Evolutionary conservation across 2,888 invertebrate genomes (phyloP), one percentile per base, ranked within the genome.

Genomic region (Lasius platythorax): DNA sequence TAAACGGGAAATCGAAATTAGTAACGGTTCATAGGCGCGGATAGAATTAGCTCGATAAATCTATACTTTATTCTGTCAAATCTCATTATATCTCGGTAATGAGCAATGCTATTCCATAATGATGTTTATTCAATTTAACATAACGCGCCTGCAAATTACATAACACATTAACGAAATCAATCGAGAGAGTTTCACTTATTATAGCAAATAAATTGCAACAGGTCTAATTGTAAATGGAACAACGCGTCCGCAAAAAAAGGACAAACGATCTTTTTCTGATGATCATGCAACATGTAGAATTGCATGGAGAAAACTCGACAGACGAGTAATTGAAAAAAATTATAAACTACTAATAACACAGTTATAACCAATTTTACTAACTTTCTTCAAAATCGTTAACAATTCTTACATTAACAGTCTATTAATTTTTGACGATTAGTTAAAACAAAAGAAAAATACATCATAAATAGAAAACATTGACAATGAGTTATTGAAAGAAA

Each of bases 61-160:
- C 46, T 73, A 81, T 23, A 81, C 46, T 23, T n/a, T 53, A 61
- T 46, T 37, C 73, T 73, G 43, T 81, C 73, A 46, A 73, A 81
- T 81, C 61, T 81, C 79, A 81, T 81, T 81, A 81, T 73, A 61
- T 28, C 61, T 46, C 37, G 12, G 37, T 73, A 81, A 81, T 73
- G 73, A 81, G 61, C 61, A 61, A 50, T 33, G 56, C 78, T 63
- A 72, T 73, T 81, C 79, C 73, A 30, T 61, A 73, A 81, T 81
- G 46, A 56, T 61, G 46, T 81, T 81, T 81, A 81, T 63, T 73
- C 61, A 81, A 81, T 81, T 81, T 81, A 46, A 72, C 73, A 63
- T 72, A 81, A 81, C 37, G 28, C 73, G 40, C 11, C 37, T 73
- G 67, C 68, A 67, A 74, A 66, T 81, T 64, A 66, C 64, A 72